Percentiles rank a stretch among this genome's conserved stretches.
phyloP scores from a whole-genome alignment of 1,140 invertebrate genomes.

The Euura saliciscinereae region DNA sequence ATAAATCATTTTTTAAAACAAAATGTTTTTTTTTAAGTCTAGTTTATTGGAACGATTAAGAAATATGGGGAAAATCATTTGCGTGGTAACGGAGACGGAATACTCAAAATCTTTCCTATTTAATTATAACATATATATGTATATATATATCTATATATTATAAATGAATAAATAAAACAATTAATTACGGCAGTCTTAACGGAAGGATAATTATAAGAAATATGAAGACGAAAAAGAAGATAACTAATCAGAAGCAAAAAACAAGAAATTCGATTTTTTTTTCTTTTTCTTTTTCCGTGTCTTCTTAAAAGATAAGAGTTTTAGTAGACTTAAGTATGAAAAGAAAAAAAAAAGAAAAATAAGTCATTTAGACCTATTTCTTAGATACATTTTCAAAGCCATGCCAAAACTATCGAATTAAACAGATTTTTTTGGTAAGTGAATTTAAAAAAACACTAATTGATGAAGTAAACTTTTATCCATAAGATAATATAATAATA shows the following conservation, averaged over 20 bases:
- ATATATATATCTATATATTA: constrained; percentile 41
- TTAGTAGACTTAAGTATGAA: no score
- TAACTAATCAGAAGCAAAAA: no score
- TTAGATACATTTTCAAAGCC: no score
- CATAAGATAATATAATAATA: neutral
- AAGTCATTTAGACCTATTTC: neutral
- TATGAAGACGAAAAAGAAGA: no score
- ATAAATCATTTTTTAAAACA: neutral
- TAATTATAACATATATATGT: constrained; percentile 37
- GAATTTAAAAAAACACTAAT: neutral
- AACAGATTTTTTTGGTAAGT: no score
- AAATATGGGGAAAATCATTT: neutral
- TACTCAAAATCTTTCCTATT: constrained; percentile 58
- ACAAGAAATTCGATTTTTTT: no score
- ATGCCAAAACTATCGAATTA: no score
- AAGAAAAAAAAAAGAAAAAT: neutral
- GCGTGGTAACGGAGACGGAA: constrained; percentile 38
- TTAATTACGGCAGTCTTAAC: neutral
- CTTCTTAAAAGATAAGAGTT: no score
- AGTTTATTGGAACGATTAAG: no score
- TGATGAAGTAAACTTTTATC: neutral
- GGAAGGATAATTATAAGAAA: no score
- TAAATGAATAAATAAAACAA: constrained; percentile 27
- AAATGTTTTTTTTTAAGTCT: no score
- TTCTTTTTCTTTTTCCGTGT: no score